Evolutionary conservation across 2,113 vertebrate species (phyloP).

Genomic region (Scytalopus superciliaris): DNA sequence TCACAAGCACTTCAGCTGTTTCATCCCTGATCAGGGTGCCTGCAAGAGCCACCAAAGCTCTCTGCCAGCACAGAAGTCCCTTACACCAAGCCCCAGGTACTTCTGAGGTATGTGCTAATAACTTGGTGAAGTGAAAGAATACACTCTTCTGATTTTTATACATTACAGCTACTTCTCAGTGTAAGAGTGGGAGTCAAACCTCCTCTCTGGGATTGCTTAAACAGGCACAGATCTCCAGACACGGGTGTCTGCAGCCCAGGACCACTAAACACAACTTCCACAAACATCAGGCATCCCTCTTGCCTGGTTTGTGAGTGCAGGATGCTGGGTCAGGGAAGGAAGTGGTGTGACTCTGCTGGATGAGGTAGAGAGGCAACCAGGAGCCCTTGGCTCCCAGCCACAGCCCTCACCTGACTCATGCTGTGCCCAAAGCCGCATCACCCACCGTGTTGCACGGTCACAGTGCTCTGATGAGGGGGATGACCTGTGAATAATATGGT

Average conservation of each 20-base stretch:
- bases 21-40: background rate
- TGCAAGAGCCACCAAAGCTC: background rate
- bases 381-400: background rate
- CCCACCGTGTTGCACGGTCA: background rate
- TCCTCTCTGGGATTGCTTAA: background rate
- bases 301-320: background rate
- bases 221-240: background rate
- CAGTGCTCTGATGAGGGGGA: background rate
- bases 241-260: background rate
- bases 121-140: background rate
- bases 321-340: background rate
- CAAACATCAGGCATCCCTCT: background rate
- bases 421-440: background rate
- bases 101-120: background rate
- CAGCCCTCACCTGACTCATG: background rate
- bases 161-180: background rate
- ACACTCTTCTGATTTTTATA: background rate
- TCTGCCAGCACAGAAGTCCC: background rate
- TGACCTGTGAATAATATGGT: fast-evolving
- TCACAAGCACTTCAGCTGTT: background rate
- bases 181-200: background rate
- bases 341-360: background rate
- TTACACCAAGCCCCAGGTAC: background rate
- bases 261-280: background rate
- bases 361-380: background rate